These are phyloP conservation scores for Sisyra nigra DNA, from an alignment of 2,888 invertebrate species.

Conservation along the genomic window DNA sequence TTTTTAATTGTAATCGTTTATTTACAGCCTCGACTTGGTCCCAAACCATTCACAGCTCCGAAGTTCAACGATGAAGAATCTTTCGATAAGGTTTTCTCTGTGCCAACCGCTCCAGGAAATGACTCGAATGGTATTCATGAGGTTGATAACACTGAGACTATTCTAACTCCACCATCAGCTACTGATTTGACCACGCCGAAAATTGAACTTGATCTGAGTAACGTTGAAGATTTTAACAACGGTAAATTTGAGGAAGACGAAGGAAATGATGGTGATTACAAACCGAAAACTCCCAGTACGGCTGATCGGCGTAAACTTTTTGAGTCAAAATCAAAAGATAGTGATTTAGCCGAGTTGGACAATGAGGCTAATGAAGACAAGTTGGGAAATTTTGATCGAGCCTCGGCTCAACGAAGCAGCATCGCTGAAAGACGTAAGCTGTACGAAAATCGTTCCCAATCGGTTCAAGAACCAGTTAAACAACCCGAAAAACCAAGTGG, in stretches of 20 bases:
- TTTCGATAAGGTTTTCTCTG: slow-evolving; percentile 69
- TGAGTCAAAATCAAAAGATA: slow-evolving; percentile 31
- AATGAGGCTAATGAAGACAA: slow-evolving; percentile 33
- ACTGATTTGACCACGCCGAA: slow-evolving; percentile 24
- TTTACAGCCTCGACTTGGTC: slow-evolving; percentile 63
- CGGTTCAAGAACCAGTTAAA: slow-evolving; percentile 35
- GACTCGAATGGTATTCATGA: slow-evolving; percentile 23
- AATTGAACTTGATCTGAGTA: slow-evolving; percentile 26
- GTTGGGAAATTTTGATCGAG: slow-evolving; percentile 35
- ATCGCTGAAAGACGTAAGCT: slow-evolving; percentile 63
- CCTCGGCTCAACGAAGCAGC: slow-evolving; percentile 46
- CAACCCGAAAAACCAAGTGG: slow-evolving; percentile 41
- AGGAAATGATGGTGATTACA: slow-evolving; percentile 39
- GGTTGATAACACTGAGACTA: slow-evolving; percentile 19
- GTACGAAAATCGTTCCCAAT: slow-evolving; percentile 61
- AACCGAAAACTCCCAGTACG: slow-evolving; percentile 60
- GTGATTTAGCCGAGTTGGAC: slow-evolving; percentile 17
- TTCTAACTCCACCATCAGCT: slow-evolving; percentile 19
- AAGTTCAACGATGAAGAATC: slow-evolving; percentile 56
- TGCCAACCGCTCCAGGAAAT: slow-evolving; percentile 50
- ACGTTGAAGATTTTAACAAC: slow-evolving; percentile 43
- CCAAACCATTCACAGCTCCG: slow-evolving; percentile 71
- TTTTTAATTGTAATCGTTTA: neutral
- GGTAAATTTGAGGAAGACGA: slow-evolving; percentile 13
- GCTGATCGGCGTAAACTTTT: slow-evolving; percentile 65